Base-by-base conservation (phyloP, 1,140 invertebrate species). In the Melitaea cinxia region DNA sequence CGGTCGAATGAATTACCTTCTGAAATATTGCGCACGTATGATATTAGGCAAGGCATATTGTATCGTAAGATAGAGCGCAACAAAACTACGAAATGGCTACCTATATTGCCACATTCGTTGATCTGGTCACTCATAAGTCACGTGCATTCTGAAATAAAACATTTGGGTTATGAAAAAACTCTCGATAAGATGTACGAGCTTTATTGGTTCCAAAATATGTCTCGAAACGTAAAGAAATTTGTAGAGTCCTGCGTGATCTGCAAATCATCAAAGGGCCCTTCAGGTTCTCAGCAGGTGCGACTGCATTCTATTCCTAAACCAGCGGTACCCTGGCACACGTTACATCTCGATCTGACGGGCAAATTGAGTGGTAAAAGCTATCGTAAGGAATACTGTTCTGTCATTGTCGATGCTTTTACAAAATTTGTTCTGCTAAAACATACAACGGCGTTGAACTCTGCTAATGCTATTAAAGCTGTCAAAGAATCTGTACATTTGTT, bases 401-500 rank as follows among this genome's bases (percentile, higher is more conserved):
- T 33, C 5, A 9, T 33, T 9, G 12, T 33, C 1, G 30, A 33
- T 12, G 30, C 30, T 5, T 33, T 33, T 9, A 33, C 30, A 1
- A 33, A 33, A 9, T 33, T 33, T 33, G 30, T 33, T 5, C 7
- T 33, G 30, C 30, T 33, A 5, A 12, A 33, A 33, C 10, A 33
- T 33, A 33, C 30, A 9, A 5, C 30, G 10, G 12, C 4, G 4
- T 9, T 33, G 12, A 33, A 12, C 7, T 33, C 30, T 9, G 4
- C 10, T 33, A 5, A 33, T 33, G 30, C 30, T 9, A 12, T 33
- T 9, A 33, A 33, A 9, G 7, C 30, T 4, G 12, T 33, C 12
- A 33, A 33, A 52, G 54, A 14, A 7, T 26, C 3, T 55, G 60
- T 19, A 57, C 67, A n/a, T 30, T 61, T 73, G 4, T 72, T 77